phyloP scores from a whole-genome alignment of 2,888 invertebrate genomes.

The Nemotelus nigrinus region DNA sequence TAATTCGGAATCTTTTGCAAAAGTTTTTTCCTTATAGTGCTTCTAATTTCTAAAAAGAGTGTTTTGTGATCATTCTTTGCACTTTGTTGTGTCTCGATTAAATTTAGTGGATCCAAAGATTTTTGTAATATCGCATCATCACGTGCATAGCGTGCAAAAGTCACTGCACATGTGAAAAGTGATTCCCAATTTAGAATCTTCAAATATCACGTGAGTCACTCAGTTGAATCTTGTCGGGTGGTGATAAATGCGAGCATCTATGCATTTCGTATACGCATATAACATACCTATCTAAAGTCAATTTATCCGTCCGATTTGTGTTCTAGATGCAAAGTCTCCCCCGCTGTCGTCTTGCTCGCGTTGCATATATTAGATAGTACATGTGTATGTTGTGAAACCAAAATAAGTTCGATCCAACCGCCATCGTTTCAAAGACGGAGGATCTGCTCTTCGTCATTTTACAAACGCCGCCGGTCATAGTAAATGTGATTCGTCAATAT shows the following conservation, averaged over 20 bases:
- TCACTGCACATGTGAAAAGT: conserved; percentile 1
- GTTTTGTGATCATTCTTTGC: no score
- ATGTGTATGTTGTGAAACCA: background rate
- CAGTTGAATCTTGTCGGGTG: background rate
- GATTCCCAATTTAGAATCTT: conserved; percentile 21
- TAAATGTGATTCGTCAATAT: no score
- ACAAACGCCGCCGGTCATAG: no score
- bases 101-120: no score
- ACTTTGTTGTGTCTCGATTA: no score
- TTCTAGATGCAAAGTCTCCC: conserved; percentile 11
- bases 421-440: no score
- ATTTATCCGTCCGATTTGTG: background rate
- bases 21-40: no score
- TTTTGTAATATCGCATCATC: no score
- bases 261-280: background rate
- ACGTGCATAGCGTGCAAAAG: background rate
- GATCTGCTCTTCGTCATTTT: no score
- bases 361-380: no score
- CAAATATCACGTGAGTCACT: conserved; percentile 6
- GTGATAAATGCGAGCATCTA: background rate
- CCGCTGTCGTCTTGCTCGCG: background rate
- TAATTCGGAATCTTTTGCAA: no score
- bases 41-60: no score
- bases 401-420: background rate
- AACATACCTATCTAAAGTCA: background rate